These are phyloP conservation scores for Sceliomorpha sp. DNA, from an alignment of 2,888 invertebrate species.

Conservation along the genomic window DNA sequence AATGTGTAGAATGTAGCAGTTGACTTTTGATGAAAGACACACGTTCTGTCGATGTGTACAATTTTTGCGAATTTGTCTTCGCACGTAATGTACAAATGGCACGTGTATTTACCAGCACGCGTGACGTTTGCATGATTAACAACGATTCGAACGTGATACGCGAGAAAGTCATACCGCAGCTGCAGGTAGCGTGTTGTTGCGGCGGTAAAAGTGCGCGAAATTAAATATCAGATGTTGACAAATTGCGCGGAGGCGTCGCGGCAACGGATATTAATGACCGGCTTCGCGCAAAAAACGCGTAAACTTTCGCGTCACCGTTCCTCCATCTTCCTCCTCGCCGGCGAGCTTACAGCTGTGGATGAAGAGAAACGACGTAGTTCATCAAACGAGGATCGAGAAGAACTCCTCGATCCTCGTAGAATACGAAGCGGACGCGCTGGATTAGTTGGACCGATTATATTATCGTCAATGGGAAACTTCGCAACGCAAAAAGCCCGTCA, in stretches of 20 bases:
- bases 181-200: constrained; percentile 57
- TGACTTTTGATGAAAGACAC: too few relatives aligned
- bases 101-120: constrained; percentile 29
- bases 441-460: constrained; percentile 45
- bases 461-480: constrained; percentile 39
- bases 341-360: constrained; percentile 72
- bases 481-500: constrained; percentile 18
- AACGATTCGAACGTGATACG: constrained; percentile 58
- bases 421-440: constrained; percentile 36
- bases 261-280: constrained; percentile 80
- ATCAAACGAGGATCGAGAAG: constrained; percentile 63
- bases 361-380: constrained; percentile 78
- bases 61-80: neutral
- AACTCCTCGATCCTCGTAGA: constrained; percentile 60
- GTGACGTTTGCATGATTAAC: constrained; percentile 54
- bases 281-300: constrained; percentile 75
- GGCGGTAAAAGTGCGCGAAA: constrained; percentile 75
- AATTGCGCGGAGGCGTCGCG: constrained; percentile 79
- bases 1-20: too few relatives aligned
- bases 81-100: constrained; percentile 12
- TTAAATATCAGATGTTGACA: constrained; percentile 80
- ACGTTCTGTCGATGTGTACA: too few relatives aligned
- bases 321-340: constrained; percentile 60
- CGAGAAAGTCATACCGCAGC: constrained; percentile 57
- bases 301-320: constrained; percentile 68